Evolutionary conservation across 2,797 vertebrate species (phyloP).

Genomic region (Novumbra hubbsi): DNA sequence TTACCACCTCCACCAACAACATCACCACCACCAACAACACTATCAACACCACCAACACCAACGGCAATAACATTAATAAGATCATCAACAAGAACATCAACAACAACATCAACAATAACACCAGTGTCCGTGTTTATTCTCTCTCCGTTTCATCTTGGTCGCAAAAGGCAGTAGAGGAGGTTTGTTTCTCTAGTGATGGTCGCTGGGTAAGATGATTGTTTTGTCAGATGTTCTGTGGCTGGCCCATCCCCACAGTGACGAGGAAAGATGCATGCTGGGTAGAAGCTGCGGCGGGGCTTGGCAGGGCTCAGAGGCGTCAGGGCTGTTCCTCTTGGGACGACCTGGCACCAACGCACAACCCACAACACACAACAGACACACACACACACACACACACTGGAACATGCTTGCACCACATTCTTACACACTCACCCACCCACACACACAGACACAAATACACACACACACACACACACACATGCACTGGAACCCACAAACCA

Average conservation of each 20-base stretch:
- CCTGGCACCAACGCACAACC: conserved; percentile 71
- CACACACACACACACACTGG: conserved; percentile 28
- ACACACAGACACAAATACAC: background rate
- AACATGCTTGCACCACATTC: conserved; percentile 30
- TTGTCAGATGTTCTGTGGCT: conserved; percentile 79
- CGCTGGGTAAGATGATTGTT: conserved; percentile 63
- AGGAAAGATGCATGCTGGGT: conserved; percentile 70
- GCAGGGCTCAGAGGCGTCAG: conserved; percentile 83
- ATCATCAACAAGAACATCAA: too few relatives aligned
- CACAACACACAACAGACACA: conserved; percentile 50
- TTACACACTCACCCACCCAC: conserved; percentile 23
- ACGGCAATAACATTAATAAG: too few relatives aligned
- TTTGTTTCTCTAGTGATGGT: conserved; percentile 21
- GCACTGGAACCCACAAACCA: conserved; percentile 60
- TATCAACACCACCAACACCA: background rate
- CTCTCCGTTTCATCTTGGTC: background rate
- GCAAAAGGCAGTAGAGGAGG: background rate
- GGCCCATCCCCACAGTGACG: conserved; percentile 66
- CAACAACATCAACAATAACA: background rate
- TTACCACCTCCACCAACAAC: background rate
- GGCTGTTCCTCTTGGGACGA: conserved; percentile 74
- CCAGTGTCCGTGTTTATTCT: background rate
- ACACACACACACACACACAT: conserved; percentile 20
- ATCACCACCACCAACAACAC: too few relatives aligned
- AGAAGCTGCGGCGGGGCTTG: conserved; percentile 75